Percentiles rank a stretch among this genome's conserved stretches.
These are phyloP conservation scores for Turritopsis dohrnii DNA, from an alignment of 30 jellyfish, hydroid and myxozoan species.

Conservation along the genomic window DNA sequence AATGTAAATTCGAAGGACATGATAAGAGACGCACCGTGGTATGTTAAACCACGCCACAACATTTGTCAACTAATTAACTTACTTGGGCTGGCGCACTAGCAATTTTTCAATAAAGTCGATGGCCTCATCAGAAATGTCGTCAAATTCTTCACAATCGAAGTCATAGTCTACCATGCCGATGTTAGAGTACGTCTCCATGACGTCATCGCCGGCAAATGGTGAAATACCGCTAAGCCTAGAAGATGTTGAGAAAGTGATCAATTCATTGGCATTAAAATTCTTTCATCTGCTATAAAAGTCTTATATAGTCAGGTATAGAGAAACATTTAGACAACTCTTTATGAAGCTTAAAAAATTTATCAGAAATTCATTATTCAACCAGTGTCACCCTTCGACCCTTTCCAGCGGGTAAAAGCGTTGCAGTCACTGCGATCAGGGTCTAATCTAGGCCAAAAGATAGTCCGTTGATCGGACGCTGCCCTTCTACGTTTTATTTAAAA, in stretches of 20 bases:
- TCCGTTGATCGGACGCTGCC: no score
- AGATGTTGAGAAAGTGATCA: neutral
- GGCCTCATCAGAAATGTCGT: conserved; percentile 91
- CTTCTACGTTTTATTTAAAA: no score
- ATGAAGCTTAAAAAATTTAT: no score
- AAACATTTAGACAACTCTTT: no score
- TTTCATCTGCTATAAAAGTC: neutral
- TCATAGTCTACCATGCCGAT: conserved; percentile 94
- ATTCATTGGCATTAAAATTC: neutral
- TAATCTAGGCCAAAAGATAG: no score
- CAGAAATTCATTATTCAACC: no score
- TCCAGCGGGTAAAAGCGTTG: no score
- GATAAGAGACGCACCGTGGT: no score
- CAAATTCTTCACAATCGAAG: conserved; percentile 98
- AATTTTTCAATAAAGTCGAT: conserved; percentile 82
- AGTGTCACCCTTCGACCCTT: no score
- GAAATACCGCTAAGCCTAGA: conserved; percentile 94
- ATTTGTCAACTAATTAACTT: conserved; percentile 18
- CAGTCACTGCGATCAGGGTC: no score
- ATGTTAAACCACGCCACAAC: no score
- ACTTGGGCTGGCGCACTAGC: conserved; percentile 74
- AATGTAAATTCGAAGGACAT: neutral
- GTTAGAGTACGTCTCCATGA: conserved; percentile 93
- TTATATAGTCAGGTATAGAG: no score
- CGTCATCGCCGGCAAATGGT: conserved; percentile 99